These are phyloP conservation scores for Datnioides undecimradiatus DNA, from an alignment of 2,113 vertebrate genomes.

Conservation along the genomic window DNA sequence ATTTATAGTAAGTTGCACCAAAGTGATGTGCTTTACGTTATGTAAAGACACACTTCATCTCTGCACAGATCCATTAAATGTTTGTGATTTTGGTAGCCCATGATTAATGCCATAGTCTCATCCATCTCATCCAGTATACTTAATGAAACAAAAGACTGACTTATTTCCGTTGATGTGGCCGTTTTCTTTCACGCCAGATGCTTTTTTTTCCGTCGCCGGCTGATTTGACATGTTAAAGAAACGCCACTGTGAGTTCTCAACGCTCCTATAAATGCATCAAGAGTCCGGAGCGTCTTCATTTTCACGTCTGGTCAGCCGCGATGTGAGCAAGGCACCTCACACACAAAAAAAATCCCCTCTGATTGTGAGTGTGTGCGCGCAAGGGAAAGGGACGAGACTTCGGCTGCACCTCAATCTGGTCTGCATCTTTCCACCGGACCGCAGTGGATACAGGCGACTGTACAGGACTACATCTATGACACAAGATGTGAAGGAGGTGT, in stretches of 20 bases:
- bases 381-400: slow-evolving; percentile 35
- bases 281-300: slow-evolving; percentile 25
- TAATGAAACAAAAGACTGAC: not conserved
- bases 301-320: slow-evolving; percentile 15
- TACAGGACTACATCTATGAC: slow-evolving; percentile 5
- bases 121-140: too few relatives aligned
- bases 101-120: not conserved
- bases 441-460: slow-evolving; percentile 53
- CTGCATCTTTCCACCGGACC: slow-evolving; percentile 66
- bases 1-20: slow-evolving; percentile 19
- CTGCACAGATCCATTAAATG: too few relatives aligned
- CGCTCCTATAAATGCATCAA: slow-evolving; percentile 20
- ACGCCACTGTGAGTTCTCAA: not conserved
- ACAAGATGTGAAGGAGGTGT: slow-evolving; percentile 25
- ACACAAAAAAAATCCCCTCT: slow-evolving; percentile 3
- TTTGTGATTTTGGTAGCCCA: not conserved
- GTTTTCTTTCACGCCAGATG: not conserved
- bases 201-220: not conserved
- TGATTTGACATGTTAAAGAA: not conserved
- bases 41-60: not conserved
- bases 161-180: not conserved
- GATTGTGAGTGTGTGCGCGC: slow-evolving; percentile 23
- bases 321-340: slow-evolving; percentile 38
- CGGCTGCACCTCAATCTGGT: slow-evolving; percentile 64
- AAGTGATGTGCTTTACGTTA: not conserved